Evolutionary conservation across 2,797 vertebrate genomes (phyloP).

Genomic region (Momotus momota): DNA sequence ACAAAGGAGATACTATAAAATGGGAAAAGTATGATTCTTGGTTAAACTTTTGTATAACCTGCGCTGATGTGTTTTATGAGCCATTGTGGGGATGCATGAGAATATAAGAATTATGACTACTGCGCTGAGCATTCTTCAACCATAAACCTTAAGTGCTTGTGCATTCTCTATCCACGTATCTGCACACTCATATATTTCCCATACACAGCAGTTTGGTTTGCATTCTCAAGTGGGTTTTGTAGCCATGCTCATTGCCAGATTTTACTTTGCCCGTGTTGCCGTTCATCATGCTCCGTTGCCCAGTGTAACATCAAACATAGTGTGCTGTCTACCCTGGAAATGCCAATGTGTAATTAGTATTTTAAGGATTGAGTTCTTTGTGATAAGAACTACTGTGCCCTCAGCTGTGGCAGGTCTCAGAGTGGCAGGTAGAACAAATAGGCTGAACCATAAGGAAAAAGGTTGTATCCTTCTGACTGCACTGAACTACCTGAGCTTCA

Average conservation of each 20-base stretch:
- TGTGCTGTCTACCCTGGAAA: neutral
- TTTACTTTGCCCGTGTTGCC: neutral
- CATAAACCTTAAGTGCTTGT: neutral
- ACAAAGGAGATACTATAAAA: neutral
- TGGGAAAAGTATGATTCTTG: accelerated
- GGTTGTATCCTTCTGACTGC: neutral
- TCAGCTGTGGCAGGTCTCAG: neutral
- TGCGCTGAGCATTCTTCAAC: neutral
- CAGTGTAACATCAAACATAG: neutral
- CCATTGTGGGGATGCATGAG: neutral
- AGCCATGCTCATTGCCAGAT: neutral
- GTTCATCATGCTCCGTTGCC: neutral
- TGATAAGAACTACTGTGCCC: neutral
- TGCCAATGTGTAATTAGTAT: neutral
- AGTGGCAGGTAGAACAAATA: neutral
- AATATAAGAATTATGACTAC: neutral
- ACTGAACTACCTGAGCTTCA: neutral
- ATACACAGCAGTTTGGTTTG: neutral
- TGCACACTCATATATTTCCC: neutral
- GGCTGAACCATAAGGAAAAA: neutral
- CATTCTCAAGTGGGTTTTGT: neutral
- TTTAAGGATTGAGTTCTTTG: neutral
- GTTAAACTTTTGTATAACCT: neutral
- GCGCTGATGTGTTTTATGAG: neutral
- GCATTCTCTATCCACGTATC: accelerated